Evolutionary conservation across 2,113 vertebrate genomes (phyloP).

Genomic region (Sinosuthora webbiana): DNA sequence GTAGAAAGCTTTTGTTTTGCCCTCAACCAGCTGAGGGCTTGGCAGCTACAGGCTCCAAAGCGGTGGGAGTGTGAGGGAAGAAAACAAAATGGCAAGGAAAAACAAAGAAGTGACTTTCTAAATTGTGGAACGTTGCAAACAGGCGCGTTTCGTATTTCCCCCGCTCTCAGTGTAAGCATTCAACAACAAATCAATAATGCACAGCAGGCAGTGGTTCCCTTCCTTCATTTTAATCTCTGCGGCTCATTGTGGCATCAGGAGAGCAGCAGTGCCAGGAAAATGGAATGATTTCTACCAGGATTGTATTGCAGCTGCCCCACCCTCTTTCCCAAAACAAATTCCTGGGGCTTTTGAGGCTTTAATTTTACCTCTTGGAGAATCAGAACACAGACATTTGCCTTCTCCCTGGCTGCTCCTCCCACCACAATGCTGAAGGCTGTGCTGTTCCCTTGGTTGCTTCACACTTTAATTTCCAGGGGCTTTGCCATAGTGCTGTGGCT

Average conservation of each 20-base stretch:
- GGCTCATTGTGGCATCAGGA: neutral
- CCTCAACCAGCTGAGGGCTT: neutral
- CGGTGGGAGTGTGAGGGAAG: neutral
- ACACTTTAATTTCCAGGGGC: neutral
- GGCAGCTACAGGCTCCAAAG: neutral
- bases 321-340: neutral
- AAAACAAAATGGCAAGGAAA: neutral
- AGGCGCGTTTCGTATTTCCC: neutral
- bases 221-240: neutral
- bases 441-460: neutral
- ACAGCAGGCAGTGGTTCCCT: neutral
- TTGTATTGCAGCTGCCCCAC: neutral
- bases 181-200: neutral
- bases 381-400: neutral
- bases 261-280: neutral
- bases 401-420: neutral
- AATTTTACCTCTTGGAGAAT: neutral
- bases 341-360: neutral
- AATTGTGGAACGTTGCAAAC: neutral
- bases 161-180: neutral
- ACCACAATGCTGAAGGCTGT: neutral
- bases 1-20: neutral
- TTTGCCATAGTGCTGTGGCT: neutral
- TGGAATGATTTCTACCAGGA: neutral
- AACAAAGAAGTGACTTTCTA: neutral